Evolutionary conservation across 2,888 invertebrate genomes (phyloP), one percentile per base, ranked within the genome.

Genomic region (Lottia gigantea): DNA sequence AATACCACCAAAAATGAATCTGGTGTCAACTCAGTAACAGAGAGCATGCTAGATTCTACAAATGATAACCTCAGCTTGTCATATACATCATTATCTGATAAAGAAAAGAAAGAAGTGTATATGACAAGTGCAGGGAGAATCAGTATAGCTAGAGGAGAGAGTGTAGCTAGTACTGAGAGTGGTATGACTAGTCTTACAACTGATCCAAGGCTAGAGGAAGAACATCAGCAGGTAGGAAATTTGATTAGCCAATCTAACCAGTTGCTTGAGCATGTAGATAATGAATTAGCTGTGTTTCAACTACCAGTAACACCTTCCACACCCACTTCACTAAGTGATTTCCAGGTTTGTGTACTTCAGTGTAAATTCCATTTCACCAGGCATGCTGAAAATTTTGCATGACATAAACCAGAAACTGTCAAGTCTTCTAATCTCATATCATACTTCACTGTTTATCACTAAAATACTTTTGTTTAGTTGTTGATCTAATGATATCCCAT

Each of bases 91-190:
- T n/a, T 19, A 8, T 23, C 15, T 55, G 19, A 55, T 55, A 55
- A 62, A 25, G 67, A 76, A 61, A 74, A 74, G 55, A 79, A 79
- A 47, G 82, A 83, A 70, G 75, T 83, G 16, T 83, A 76, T 66
- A 74, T 78, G 67, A 83, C 83, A 12, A 77, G 81, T 8, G 82
- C 80, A 25, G 84, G 82, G 7, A 70, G 80, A 19, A 82, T 82
- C 67, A 84, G 84, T 70, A 77, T 84, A 31, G 71, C 76, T 0
- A 75, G 74, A 14, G 82, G 81, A 55, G 64, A 65, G 15, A 65
- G 45, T 47, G 16, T 25, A n/a, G 25, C 31, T 65, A 46, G 31
- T 55, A 31, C 61, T 11, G 62, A 46, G 7, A 31, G 23, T 55
- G 31, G 62, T 47, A 46, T 61, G 12, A 66, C 16, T 66, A 55